These are phyloP conservation scores for Cosmorhoe ocellata DNA, from an alignment of 2,888 invertebrate genomes.

Conservation along the genomic window DNA sequence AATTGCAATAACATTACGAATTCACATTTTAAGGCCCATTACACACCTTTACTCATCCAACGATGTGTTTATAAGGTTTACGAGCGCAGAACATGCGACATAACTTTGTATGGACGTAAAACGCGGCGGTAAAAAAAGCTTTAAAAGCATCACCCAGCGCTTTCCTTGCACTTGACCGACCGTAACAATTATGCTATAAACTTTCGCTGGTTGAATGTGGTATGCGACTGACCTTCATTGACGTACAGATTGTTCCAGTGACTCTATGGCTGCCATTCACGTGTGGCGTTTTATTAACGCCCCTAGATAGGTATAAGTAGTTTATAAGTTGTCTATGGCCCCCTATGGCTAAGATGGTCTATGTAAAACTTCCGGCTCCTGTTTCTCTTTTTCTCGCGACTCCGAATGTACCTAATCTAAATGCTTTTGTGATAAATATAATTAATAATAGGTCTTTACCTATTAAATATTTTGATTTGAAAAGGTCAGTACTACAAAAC, in stretches of 20 bases:
- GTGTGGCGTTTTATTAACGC: no score
- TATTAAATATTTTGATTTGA: no score
- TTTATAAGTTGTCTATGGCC: no score
- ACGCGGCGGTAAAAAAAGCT: slow-evolving; percentile 25
- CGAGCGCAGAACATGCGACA: slow-evolving; percentile 27
- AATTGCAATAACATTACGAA: slow-evolving; percentile 18
- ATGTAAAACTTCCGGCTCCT: no score
- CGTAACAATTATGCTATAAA: slow-evolving; percentile 61
- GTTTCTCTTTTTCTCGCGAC: no score
- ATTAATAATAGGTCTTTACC: no score
- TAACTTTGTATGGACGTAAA: slow-evolving; percentile 21
- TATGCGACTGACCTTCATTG: slow-evolving; percentile 60
- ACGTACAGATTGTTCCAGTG: slow-evolving; percentile 17
- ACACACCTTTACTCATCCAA: slow-evolving; percentile 22
- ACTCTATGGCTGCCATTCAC: slow-evolving; percentile 12
- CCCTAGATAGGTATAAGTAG: no score
- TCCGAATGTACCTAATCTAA: no score
- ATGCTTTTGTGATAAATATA: no score
- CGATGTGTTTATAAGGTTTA: slow-evolving; percentile 29
- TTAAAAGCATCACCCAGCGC: slow-evolving; percentile 34
- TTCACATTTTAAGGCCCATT: slow-evolving; percentile 17
- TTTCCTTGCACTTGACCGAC: slow-evolving; percentile 67
- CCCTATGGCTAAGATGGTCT: no score
- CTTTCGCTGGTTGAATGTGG: slow-evolving; percentile 64
- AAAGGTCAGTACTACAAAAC: no score